A percentile compares a stretch with the other conserved stretches of the same genome.
phyloP scores from a whole-genome alignment of 2,797 vertebrate species.

The Phrynocephalus vlangalii region DNA sequence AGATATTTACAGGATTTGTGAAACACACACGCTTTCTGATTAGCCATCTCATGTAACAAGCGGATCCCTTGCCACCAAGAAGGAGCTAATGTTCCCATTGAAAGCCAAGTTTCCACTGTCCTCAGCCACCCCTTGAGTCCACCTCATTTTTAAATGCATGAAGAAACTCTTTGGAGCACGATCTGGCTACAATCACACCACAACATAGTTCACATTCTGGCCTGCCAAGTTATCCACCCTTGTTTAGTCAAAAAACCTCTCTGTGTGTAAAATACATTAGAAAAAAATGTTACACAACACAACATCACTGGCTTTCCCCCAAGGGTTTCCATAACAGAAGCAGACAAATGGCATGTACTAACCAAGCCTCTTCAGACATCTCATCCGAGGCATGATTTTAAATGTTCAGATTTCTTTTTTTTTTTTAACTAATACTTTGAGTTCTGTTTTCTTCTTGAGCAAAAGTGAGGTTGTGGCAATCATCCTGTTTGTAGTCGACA shows the following conservation, averaged over 20 bases:
- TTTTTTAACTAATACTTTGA: neutral
- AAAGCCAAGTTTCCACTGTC: neutral
- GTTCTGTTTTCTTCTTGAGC: neutral
- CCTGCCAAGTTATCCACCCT: neutral
- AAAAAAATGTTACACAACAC: neutral
- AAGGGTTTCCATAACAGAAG: slow-evolving; percentile 35
- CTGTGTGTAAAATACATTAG: neutral
- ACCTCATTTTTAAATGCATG: neutral
- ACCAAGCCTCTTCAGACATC: neutral
- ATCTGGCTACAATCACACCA: slow-evolving; percentile 44
- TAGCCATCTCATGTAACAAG: neutral
- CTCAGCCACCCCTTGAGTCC: neutral
- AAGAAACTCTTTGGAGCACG: slow-evolving; percentile 25
- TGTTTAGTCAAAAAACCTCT: neutral
- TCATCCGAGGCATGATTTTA: neutral
- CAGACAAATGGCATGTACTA: slow-evolving; percentile 8
- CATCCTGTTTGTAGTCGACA: neutral
- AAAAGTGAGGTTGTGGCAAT: neutral
- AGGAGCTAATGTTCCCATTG: neutral
- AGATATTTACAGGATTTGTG: neutral
- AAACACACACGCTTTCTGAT: neutral
- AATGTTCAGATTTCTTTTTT: neutral
- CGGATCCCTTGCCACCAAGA: slow-evolving; percentile 6
- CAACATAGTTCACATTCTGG: slow-evolving; percentile 18
- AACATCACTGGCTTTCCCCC: slow-evolving; percentile 1